These are phyloP conservation scores for Heliothis peltigera DNA, from an alignment of 2,888 invertebrate genomes.

Conservation along the genomic window DNA sequence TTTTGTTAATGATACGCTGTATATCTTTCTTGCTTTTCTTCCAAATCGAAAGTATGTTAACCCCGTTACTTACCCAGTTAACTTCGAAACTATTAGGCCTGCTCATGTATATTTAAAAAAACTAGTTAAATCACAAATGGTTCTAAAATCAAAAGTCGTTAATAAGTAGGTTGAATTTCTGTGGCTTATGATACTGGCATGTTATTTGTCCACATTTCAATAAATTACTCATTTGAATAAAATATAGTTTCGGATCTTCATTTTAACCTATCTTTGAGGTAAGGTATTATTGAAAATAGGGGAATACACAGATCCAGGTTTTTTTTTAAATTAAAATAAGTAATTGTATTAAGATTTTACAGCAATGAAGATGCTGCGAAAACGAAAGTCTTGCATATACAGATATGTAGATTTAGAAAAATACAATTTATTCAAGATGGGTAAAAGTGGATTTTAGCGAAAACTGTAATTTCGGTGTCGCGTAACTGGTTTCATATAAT, in stretches of 20 bases:
- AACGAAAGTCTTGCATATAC: slow-evolving; percentile 53
- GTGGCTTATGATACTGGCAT: no score
- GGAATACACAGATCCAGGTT: no score
- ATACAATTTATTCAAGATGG: slow-evolving; percentile 47
- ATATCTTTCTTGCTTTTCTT: neutral
- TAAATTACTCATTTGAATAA: slow-evolving; percentile 2
- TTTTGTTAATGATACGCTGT: neutral
- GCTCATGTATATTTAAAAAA: no score
- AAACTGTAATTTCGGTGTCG: slow-evolving; percentile 61
- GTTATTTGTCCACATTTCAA: neutral
- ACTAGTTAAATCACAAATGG: no score
- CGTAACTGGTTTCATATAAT: slow-evolving; percentile 64
- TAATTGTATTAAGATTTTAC: slow-evolving; percentile 14
- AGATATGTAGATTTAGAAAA: slow-evolving; percentile 46
- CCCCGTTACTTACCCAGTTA: no score
- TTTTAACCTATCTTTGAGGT: neutral
- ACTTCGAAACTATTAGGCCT: no score
- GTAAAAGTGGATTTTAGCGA: slow-evolving; percentile 65
- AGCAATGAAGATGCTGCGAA: slow-evolving; percentile 12
- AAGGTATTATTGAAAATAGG: neutral
- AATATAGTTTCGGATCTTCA: neutral
- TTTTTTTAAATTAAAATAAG: no score
- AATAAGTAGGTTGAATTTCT: no score
- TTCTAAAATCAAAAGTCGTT: no score
- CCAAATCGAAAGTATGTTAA: no score